Evolutionary conservation across 2,888 invertebrate species (phyloP).

Genomic region (Cataglyphis altisquamis): DNA sequence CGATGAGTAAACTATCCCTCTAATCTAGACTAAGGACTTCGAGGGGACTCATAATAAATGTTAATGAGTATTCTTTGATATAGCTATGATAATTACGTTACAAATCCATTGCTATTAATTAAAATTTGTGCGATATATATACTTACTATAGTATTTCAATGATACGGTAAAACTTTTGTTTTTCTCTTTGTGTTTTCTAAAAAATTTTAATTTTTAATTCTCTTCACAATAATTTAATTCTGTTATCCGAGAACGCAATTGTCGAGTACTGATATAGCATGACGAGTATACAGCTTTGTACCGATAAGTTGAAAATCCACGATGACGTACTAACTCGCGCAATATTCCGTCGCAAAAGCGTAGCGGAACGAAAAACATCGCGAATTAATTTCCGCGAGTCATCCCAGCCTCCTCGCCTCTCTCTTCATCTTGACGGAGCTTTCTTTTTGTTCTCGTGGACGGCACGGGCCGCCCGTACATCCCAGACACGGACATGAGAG

Average conservation of each 20-base stretch:
- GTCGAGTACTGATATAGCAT: not conserved
- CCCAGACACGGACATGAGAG: slow-evolving; percentile 62
- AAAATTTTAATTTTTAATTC: not conserved
- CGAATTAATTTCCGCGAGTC: slow-evolving; percentile 65
- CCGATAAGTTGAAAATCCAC: slow-evolving; percentile 13
- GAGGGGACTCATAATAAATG: not conserved
- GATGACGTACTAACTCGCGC: not conserved
- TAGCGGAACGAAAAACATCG: slow-evolving; percentile 50
- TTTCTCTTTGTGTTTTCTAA: not conserved
- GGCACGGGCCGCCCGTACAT: slow-evolving; percentile 63
- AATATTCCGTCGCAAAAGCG: slow-evolving; percentile 21
- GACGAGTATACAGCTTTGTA: not conserved
- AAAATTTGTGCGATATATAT: not conserved
- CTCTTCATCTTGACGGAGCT: slow-evolving; percentile 40
- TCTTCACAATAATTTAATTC: slow-evolving; percentile 7
- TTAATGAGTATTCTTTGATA: not conserved
- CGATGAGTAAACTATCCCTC: not conserved
- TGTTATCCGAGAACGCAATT: not conserved
- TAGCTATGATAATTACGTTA: not conserved
- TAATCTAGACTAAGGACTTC: not conserved
- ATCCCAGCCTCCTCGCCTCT: slow-evolving; percentile 52
- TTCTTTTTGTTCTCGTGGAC: slow-evolving; percentile 46
- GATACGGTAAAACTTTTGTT: not conserved
- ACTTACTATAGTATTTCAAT: not conserved
- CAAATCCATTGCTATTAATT: not conserved